Conservation (phyloP, 2,888 invertebrate genomes). For the Anaspis maculata region DNA sequence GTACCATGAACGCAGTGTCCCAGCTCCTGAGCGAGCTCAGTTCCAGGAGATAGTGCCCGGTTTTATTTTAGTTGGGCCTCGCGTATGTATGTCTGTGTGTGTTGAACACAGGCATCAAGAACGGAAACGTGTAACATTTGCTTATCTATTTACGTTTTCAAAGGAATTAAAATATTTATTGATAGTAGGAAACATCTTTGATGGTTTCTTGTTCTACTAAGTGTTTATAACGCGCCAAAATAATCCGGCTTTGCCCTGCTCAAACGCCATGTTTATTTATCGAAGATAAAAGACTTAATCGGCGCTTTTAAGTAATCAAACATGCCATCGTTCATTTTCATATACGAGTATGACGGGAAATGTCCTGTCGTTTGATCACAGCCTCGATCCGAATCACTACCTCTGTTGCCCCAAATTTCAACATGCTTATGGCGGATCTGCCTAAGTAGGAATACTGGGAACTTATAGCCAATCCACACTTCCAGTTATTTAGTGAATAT, state of each 20-base stretch:
- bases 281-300: constrained; percentile 37
- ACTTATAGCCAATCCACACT: too few relatives aligned
- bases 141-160: constrained; percentile 35
- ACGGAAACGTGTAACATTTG: constrained; percentile 21
- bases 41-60: too few relatives aligned
- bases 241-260: constrained; percentile 29
- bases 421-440: too few relatives aligned
- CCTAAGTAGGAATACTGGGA: too few relatives aligned
- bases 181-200: constrained; percentile 32
- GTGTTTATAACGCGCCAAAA: constrained; percentile 33
- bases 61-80: too few relatives aligned
- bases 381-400: too few relatives aligned
- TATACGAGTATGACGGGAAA: constrained; percentile 8
- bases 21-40: too few relatives aligned
- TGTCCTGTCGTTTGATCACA: constrained; percentile 8
- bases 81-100: too few relatives aligned
- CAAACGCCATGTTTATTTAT: constrained; percentile 31
- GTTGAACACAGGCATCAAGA: too few relatives aligned
- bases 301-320: constrained; percentile 35
- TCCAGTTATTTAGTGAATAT: too few relatives aligned
- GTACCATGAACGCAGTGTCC: too few relatives aligned
- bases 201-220: constrained; percentile 32
- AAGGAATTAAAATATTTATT: constrained; percentile 38
- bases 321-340: constrained; percentile 30
- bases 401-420: too few relatives aligned